Evolutionary conservation across 1,140 invertebrate genomes (phyloP), one percentile per base, ranked within the genome.

Genomic region (Pogonomyrmex barbatus): DNA sequence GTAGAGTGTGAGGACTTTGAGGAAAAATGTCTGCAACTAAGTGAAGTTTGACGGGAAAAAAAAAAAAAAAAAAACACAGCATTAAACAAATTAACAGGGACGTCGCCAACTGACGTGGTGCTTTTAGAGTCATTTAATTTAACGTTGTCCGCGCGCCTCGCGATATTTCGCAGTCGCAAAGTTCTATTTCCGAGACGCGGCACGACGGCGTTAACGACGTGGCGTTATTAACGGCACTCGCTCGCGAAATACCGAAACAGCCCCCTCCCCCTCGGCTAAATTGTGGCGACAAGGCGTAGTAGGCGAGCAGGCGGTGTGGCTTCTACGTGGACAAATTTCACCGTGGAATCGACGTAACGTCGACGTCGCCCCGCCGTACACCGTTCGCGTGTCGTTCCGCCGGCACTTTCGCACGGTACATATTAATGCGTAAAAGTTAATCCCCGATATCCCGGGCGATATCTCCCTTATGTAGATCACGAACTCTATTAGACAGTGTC

Each of bases 371-470:
- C 24, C 24, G 0, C 24, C 58, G 33, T 76, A 52, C n/a, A 52
- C n/a, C 52, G 42, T 36, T 50, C 58, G 24, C 50, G 45, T 14
- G n/a, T 45, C 12, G 33, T 50, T n/a, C 54, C 2, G 36, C 3
- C 45, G 52, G 42, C 36, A 58, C 36, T 17, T 54, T 47, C 75
- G 65, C 62, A 84, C 62, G 85, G 62, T 88, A 90, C 87, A 91
- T 90, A 90, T 90, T 91, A 91, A 90, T 88, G 89, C 75, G 89
- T 89, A 85, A 90, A 90, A 91, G 89, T 91, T 91, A 75, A 90
- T 90, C 52, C 79, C 84, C 36, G 39, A 90, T 84, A 68, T n/a
- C 42, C 47, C 68, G 45, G 54, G 56, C 65, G 86, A 90, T 24
- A 24, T 24, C 0, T 90, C 75, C 67, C 62, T 86, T 88, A 90